Conservation (phyloP, 2,797 vertebrate genomes). For the Urosaurus nigricauda region DNA sequence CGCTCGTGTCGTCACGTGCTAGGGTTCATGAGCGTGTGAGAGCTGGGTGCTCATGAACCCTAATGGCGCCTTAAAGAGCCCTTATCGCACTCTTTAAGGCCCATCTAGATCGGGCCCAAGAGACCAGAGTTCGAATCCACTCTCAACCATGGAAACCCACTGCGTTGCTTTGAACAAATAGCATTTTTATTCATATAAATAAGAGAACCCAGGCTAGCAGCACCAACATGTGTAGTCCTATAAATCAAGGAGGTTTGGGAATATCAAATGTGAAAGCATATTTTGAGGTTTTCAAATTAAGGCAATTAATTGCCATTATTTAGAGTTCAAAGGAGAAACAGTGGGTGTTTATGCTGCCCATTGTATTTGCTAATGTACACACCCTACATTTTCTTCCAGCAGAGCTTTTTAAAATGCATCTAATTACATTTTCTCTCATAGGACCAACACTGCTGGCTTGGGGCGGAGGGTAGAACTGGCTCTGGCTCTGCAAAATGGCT, state of each 20-base stretch:
- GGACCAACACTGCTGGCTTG: not conserved
- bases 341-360: not conserved
- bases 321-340: not conserved
- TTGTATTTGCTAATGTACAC: not conserved
- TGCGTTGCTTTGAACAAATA: no score
- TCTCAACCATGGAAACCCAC: no score
- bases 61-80: no score
- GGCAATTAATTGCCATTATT: not conserved
- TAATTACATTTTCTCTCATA: not conserved
- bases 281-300: not conserved
- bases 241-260: not conserved
- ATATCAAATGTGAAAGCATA: not conserved
- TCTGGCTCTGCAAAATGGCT: not conserved
- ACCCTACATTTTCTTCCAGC: not conserved
- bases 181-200: not conserved
- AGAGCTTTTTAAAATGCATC: not conserved
- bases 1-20: no score
- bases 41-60: no score
- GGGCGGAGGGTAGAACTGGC: not conserved
- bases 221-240: not conserved
- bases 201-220: not conserved
- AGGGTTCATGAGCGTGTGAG: no score
- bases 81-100: no score
- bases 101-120: no score
- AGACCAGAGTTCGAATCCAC: no score